Conservation (phyloP, 2,113 vertebrate genomes). For the Eretmodus cyanostictus region DNA sequence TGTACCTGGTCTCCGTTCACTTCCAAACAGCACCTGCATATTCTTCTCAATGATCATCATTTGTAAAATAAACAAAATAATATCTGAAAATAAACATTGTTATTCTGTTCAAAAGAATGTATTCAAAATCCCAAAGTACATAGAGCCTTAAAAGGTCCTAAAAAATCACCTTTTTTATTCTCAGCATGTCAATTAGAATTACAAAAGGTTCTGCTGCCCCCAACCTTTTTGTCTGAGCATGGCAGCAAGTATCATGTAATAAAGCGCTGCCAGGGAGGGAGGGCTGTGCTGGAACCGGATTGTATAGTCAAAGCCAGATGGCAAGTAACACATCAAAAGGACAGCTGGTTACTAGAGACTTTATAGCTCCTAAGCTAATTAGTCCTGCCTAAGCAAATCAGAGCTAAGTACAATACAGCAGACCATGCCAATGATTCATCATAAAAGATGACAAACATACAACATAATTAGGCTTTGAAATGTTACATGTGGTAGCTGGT, state of each 20-base stretch:
- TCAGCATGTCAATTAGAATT: constrained; percentile 33
- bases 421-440: neutral
- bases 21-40: neutral
- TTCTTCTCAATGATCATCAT: neutral
- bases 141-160: neutral
- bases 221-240: constrained; percentile 48
- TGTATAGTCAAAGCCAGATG: constrained; percentile 54
- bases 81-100: neutral
- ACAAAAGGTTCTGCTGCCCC: constrained; percentile 63
- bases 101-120: neutral
- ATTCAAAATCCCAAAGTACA: neutral
- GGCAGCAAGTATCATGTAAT: constrained; percentile 34
- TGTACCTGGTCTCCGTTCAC: neutral
- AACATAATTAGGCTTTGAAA: constrained; percentile 11
- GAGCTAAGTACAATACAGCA: neutral
- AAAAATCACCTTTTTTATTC: neutral
- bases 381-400: constrained; percentile 42
- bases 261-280: neutral
- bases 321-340: constrained; percentile 51
- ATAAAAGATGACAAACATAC: neutral
- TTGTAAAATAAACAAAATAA: neutral
- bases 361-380: constrained; percentile 38
- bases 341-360: constrained; percentile 56
- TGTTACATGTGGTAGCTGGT: neutral
- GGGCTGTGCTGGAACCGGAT: constrained; percentile 12